These are phyloP conservation scores for Trochalopteron elliotii DNA, from an alignment of 2,113 vertebrate species.

Conservation along the genomic window DNA sequence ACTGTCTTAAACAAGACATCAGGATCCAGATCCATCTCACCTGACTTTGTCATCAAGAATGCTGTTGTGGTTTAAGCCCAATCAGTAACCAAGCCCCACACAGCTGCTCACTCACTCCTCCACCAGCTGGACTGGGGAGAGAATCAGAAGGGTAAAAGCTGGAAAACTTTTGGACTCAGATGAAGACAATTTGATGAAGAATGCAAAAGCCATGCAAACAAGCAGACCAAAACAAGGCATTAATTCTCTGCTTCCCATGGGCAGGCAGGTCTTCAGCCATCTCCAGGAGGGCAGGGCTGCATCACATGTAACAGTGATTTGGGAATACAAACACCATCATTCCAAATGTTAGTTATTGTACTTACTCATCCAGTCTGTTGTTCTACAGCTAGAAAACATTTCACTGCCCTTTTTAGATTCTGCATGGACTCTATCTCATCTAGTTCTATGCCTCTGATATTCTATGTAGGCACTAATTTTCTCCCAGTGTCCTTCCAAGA, in stretches of 20 bases:
- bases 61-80: not conserved
- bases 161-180: not conserved
- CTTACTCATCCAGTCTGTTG: not conserved
- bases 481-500: not conserved
- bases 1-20: not conserved
- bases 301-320: accelerated
- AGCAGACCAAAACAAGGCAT: not conserved
- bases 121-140: not conserved
- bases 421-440: not conserved
- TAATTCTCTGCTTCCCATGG: not conserved
- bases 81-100: not conserved
- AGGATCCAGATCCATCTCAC: not conserved
- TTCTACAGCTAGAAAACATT: not conserved
- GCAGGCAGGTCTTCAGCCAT: not conserved
- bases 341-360: not conserved
- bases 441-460: not conserved
- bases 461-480: not conserved
- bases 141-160: not conserved
- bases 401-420: not conserved
- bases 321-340: not conserved
- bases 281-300: too few species aligned
- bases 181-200: not conserved
- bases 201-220: not conserved
- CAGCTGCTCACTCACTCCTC: not conserved
- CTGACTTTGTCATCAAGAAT: not conserved